Conservation (phyloP, 2,888 invertebrate genomes). For the Anagyrus pseudococci region DNA sequence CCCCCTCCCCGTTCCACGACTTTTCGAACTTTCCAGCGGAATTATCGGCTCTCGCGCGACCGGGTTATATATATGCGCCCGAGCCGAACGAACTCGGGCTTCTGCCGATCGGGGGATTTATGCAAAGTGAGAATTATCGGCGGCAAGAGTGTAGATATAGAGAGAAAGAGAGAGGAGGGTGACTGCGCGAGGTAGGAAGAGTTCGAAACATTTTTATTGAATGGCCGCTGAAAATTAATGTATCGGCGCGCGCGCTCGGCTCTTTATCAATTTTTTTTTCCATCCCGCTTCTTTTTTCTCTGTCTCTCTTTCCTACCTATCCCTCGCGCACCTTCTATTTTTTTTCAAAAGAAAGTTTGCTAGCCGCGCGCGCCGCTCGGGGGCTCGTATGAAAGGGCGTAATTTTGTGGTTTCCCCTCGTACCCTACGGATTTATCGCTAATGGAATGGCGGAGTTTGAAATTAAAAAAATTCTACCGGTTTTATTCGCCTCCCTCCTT, state of each 20-base stretch:
- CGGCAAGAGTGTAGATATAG: constrained; percentile 14
- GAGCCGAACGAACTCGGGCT: neutral
- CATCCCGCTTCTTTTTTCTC: neutral
- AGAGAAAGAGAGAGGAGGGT: too few species aligned
- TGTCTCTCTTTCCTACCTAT: neutral
- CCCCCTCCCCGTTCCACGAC: neutral
- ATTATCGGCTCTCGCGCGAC: constrained; percentile 26
- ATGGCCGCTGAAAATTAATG: constrained; percentile 29
- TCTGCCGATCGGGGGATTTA: constrained; percentile 13
- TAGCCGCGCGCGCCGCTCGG: too few species aligned
- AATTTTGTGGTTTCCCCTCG: constrained; percentile 6
- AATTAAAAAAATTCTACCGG: too few species aligned
- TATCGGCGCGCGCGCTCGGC: constrained; percentile 6
- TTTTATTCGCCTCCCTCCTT: too few species aligned
- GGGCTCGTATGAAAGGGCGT: constrained; percentile 11
- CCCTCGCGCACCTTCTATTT: neutral
- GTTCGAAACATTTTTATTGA: constrained; percentile 34
- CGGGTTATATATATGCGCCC: neutral
- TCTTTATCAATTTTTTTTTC: neutral
- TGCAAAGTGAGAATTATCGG: constrained; percentile 35
- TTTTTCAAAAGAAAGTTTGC: constrained; percentile 12
- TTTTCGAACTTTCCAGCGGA: constrained; percentile 27
- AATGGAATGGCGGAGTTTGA: too few species aligned
- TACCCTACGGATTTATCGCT: too few species aligned
- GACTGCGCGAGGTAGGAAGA: too few species aligned